Conservation (phyloP, 2,797 vertebrate genomes). For the Pseudotriccus pelzelni region DNA sequence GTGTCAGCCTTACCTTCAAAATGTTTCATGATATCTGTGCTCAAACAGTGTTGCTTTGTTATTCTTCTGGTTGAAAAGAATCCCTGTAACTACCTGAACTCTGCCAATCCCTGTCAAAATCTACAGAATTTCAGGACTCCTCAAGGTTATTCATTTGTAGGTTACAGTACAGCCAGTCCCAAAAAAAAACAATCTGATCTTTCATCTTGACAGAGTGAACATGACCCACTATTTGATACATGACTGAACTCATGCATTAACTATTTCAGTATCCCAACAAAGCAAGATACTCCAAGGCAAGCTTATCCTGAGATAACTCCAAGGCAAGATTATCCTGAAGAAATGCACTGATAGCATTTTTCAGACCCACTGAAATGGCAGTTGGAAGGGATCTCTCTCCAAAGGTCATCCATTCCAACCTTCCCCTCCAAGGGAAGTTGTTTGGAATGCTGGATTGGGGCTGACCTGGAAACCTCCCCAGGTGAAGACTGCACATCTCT, state of each 20-base stretch:
- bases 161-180: neutral
- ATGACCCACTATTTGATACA: neutral
- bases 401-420: neutral
- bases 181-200: neutral
- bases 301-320: neutral
- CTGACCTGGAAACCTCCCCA: neutral
- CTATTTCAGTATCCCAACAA: neutral
- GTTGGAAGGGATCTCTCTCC: neutral
- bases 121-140: neutral
- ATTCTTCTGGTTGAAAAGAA: neutral
- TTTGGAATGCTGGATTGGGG: neutral
- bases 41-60: neutral
- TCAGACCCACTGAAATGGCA: neutral
- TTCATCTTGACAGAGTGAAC: neutral
- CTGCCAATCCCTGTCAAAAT: neutral
- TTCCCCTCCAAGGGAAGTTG: neutral
- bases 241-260: neutral
- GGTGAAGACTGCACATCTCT: rapidly evolving
- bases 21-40: neutral
- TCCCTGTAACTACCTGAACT: neutral
- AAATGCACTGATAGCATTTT: neutral
- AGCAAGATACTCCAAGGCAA: neutral
- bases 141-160: neutral
- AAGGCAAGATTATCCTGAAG: neutral
- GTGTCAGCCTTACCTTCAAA: neutral